Evolutionary conservation across 1,140 invertebrate species (phyloP).

Genomic region (Trachymyrmex cornetzi): DNA sequence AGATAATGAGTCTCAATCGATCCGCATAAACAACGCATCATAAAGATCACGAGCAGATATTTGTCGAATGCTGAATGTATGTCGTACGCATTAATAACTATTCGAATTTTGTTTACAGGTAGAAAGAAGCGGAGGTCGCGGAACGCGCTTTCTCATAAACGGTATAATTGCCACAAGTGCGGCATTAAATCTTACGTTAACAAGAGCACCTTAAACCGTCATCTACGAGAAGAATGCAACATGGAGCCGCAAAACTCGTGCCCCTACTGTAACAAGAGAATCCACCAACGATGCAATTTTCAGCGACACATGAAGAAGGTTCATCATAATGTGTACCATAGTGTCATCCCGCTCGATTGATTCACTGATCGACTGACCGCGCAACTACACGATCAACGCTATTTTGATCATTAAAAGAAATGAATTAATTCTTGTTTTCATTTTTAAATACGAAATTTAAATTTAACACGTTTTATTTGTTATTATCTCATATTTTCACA

Average conservation of each 20-base stretch:
- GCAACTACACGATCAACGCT: not conserved
- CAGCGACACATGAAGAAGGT: constrained; percentile 73
- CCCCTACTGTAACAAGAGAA: constrained; percentile 83
- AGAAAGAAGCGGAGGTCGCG: not conserved
- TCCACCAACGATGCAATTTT: constrained; percentile 81
- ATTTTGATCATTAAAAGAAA: not conserved
- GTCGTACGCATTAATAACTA: not conserved
- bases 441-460: too few species aligned
- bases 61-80: not conserved
- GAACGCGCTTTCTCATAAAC: constrained; percentile 41
- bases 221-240: constrained; percentile 88
- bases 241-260: constrained; percentile 87
- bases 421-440: not conserved
- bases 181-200: constrained; percentile 84
- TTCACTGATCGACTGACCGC: not conserved
- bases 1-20: not conserved
- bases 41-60: constrained; percentile 20
- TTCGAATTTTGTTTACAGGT: constrained; percentile 65
- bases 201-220: constrained; percentile 82
- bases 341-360: not conserved
- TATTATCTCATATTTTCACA: too few species aligned
- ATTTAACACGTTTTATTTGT: too few species aligned
- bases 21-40: not conserved
- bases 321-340: not conserved
- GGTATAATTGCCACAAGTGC: constrained; percentile 84